A percentile compares a stretch with the other conserved stretches of the same genome.
Evolutionary conservation across 2,888 invertebrate species (phyloP).

Genomic region (Caprella mutica): DNA sequence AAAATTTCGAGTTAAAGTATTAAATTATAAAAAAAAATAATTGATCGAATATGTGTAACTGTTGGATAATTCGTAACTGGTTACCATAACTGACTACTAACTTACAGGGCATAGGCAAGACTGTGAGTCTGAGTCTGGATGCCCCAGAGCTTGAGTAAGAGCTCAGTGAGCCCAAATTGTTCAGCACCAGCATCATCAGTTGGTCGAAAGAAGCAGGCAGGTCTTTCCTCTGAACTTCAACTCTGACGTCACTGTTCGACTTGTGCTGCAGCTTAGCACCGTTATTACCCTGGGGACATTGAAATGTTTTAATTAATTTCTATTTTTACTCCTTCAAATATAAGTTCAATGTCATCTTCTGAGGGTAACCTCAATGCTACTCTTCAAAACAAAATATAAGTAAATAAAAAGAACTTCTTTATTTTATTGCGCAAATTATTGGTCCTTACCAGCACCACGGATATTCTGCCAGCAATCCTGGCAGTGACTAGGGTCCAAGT

Average conservation of each 20-base stretch:
- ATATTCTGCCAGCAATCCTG: neutral
- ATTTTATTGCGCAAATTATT: too few relatives aligned
- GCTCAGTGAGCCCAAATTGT: conserved; percentile 16
- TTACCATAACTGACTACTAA: too few relatives aligned
- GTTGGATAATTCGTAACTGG: too few relatives aligned
- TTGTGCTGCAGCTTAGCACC: neutral
- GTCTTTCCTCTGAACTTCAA: conserved; percentile 10
- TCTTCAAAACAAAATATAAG: too few relatives aligned
- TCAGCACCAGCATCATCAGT: conserved; percentile 25
- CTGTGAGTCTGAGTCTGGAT: neutral
- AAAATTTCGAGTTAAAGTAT: too few relatives aligned
- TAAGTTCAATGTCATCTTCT: too few relatives aligned
- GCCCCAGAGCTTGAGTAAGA: neutral
- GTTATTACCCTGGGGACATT: neutral
- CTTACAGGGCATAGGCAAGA: neutral
- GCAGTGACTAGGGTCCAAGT: conserved; percentile 8
- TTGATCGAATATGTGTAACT: too few relatives aligned
- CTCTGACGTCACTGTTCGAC: neutral
- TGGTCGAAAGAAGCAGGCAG: conserved; percentile 25
- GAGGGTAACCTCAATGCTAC: too few relatives aligned
- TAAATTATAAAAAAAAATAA: too few relatives aligned
- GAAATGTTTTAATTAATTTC: too few relatives aligned
- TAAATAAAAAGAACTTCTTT: too few relatives aligned
- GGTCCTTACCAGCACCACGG: conserved; percentile 1
- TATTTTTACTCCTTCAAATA: too few relatives aligned